These are phyloP conservation scores for Phainopepla nitens DNA, from an alignment of 2,113 vertebrate species.

Conservation along the genomic window DNA sequence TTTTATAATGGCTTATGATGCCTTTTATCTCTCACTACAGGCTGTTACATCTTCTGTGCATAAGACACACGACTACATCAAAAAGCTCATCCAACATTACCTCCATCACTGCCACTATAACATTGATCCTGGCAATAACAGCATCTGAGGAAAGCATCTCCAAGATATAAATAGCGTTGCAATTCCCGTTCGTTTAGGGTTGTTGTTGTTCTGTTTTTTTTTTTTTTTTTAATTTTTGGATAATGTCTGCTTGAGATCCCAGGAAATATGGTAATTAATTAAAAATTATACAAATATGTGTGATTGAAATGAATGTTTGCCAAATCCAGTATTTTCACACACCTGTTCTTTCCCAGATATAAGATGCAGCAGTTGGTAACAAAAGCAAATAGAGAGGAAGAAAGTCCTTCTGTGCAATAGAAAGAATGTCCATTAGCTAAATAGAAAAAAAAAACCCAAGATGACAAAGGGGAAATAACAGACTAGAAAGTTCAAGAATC, in stretches of 20 bases:
- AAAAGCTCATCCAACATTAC: not conserved
- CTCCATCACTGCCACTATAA: not conserved
- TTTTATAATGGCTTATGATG: not conserved
- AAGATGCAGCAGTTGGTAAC: not conserved
- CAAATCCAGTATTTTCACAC: not conserved
- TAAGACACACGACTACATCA: not conserved
- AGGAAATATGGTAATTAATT: not conserved
- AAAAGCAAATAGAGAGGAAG: not conserved
- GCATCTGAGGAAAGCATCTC: not conserved
- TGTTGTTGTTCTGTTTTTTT: too few relatives aligned
- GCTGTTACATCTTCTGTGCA: not conserved
- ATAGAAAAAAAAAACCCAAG: not conserved
- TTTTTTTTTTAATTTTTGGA: not conserved
- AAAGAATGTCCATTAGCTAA: not conserved
- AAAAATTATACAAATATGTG: not conserved
- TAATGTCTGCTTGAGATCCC: not conserved
- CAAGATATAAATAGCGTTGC: not conserved
- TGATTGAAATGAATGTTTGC: not conserved
- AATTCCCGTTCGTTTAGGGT: not conserved
- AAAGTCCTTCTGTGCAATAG: not conserved
- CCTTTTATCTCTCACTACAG: not conserved
- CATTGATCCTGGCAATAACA: not conserved
- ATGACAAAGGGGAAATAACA: slow-evolving; percentile 29
- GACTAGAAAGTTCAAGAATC: slow-evolving; percentile 39
- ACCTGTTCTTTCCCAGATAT: not conserved